Percentiles rank a stretch among this genome's conserved stretches.
These are phyloP conservation scores for Channallabes apus DNA, from an alignment of 2,797 vertebrate genomes.

Conservation along the genomic window DNA sequence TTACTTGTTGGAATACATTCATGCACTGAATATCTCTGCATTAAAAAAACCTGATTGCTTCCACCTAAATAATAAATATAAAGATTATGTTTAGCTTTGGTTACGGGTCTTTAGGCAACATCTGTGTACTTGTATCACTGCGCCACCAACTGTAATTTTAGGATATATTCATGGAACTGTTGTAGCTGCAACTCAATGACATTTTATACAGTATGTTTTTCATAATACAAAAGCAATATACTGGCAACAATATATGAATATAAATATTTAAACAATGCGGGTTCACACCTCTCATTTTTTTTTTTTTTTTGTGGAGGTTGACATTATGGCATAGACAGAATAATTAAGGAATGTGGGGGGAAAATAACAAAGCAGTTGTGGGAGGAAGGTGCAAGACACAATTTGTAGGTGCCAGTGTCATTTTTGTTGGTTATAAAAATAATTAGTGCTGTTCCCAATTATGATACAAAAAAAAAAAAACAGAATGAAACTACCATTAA, in stretches of 20 bases:
- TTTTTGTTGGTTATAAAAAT: constrained; percentile 48
- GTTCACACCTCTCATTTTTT: constrained; percentile 54
- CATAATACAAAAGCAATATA: background rate
- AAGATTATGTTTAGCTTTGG: background rate
- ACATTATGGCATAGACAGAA: constrained; percentile 50
- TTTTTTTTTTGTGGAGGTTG: constrained; percentile 31
- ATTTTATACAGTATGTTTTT: background rate
- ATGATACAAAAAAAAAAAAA: constrained; percentile 8
- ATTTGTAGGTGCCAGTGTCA: constrained; percentile 32
- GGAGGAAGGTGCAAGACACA: constrained; percentile 15
- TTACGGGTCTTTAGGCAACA: background rate
- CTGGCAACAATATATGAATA: background rate
- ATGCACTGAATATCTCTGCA: background rate
- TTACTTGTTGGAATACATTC: background rate
- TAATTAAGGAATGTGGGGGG: constrained; percentile 38
- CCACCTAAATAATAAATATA: background rate
- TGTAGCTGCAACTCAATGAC: background rate
- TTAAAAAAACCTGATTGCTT: background rate
- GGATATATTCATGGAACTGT: background rate
- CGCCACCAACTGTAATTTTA: background rate
- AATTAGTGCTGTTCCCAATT: constrained; percentile 51
- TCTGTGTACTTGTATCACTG: background rate
- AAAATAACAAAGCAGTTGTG: constrained; percentile 42
- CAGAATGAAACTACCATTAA: constrained; percentile 1
- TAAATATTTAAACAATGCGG: constrained; percentile 55